Base-by-base conservation (phyloP, 1,140 invertebrate species). In the Trichoplusia ni region DNA sequence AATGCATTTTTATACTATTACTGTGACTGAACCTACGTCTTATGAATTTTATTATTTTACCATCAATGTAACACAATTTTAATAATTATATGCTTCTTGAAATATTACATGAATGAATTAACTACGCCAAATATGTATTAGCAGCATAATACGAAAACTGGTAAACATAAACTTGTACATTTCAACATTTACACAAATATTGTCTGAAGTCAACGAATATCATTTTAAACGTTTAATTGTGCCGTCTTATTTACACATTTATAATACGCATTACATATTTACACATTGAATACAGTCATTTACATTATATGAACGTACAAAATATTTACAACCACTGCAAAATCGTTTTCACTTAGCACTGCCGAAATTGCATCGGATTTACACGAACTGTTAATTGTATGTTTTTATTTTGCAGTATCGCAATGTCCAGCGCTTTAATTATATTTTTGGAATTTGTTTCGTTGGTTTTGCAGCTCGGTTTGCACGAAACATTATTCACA, bases 121-220 rank as follows among this genome's bases (percentile, higher is more conserved):
- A n/a, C n/a, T n/a, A n/a, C n/a, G n/a, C n/a, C n/a, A n/a, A n/a
- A 42, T 21, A 42, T 21, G 11, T 0, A 4, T 18, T 6, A 11
- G 0, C 40, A 44, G 7, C 16, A 40, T 16, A 40, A 16, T 16
- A 3, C 27, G 25, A 31, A 37, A 37, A 49, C 25, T 18, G 16
- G 1, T 25, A 66, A 84, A 82, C 76, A 74, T 83, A 80, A 77
- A 67, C 58, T 71, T 46, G 35, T 25, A 46, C 65, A 65, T 59
- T 70, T 65, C 76, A 42, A 25, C 21, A 33, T 80, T 69, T 84
- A 85, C 82, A 81, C 56, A 81, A 80, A 77, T 86, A 88, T 85
- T 88, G 85, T 88, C 82, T 79, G 77, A 75, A 84, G 82, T 84
- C 83, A 85, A 85, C 79, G 77, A 84, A 80, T n/a, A n/a, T n/a